These are phyloP conservation scores for Monomorium pharaonis DNA, from an alignment of 1,140 invertebrate genomes.

Conservation along the genomic window DNA sequence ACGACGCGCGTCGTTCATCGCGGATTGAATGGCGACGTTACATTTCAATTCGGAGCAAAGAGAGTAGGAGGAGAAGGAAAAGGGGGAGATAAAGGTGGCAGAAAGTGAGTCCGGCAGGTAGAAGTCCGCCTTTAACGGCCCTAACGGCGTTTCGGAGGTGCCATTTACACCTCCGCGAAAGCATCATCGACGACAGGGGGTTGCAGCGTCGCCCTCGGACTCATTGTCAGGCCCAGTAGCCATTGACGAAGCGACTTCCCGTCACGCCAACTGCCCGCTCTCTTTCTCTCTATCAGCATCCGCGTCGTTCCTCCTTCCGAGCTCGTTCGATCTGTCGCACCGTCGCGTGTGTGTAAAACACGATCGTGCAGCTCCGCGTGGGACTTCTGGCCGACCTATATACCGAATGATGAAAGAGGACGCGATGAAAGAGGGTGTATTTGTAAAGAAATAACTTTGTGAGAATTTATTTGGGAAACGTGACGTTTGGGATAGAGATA, in stretches of 20 bases:
- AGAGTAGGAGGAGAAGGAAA: background rate
- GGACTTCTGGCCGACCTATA: constrained; percentile 41
- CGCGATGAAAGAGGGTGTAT: background rate
- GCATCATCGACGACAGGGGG: constrained; percentile 60
- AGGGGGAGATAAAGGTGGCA: background rate
- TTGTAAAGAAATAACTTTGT: constrained; percentile 17
- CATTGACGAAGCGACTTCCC: constrained; percentile 76
- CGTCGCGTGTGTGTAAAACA: constrained; percentile 8
- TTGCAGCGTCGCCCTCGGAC: constrained; percentile 3
- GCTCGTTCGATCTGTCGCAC: background rate
- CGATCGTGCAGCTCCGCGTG: constrained; percentile 4
- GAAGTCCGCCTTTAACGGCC: constrained; percentile 52
- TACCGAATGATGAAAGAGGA: background rate
- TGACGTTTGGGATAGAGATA: background rate
- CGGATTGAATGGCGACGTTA: constrained; percentile 61
- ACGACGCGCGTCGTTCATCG: background rate
- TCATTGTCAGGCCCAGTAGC: constrained; percentile 60
- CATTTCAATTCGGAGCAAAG: constrained; percentile 56
- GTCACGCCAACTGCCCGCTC: constrained; percentile 72
- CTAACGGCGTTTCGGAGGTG: constrained; percentile 60
- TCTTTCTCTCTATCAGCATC: constrained; percentile 23
- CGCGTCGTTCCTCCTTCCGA: constrained; percentile 29
- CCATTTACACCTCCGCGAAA: constrained; percentile 74
- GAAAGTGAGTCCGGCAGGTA: constrained; percentile 68
- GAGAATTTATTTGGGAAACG: constrained; percentile 16